Conservation (phyloP, 2,113 vertebrate species). For the Clarias batrachus region DNA sequence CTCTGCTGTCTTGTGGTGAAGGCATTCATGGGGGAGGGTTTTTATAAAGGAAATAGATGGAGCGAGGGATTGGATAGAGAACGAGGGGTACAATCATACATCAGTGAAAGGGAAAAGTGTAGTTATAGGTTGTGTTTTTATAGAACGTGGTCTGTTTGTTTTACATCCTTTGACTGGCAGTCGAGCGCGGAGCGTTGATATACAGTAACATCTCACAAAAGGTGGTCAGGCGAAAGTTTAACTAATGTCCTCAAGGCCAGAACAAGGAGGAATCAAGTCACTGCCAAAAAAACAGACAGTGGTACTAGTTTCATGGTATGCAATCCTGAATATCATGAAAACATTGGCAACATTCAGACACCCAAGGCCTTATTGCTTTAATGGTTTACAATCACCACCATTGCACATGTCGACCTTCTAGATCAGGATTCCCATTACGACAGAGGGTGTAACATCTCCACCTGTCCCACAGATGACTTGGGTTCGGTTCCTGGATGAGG, state of each 20-base stretch:
- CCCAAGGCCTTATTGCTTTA: not conserved
- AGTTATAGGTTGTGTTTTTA: slow-evolving; percentile 25
- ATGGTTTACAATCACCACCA: not conserved
- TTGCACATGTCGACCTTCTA: not conserved
- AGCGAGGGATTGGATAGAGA: slow-evolving; percentile 9
- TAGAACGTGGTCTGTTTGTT: slow-evolving; percentile 1
- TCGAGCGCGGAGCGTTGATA: not conserved
- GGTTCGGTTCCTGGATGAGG: too few relatives aligned
- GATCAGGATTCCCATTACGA: not conserved
- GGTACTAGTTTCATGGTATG: not conserved
- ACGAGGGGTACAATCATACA: slow-evolving; percentile 13
- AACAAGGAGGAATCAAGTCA: not conserved
- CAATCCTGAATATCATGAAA: not conserved
- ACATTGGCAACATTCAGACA: not conserved
- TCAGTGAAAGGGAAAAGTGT: not conserved
- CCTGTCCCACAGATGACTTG: too few relatives aligned
- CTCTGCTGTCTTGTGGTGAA: slow-evolving; percentile 44
- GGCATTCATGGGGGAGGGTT: slow-evolving; percentile 12
- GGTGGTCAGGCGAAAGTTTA: not conserved
- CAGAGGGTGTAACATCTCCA: too few relatives aligned
- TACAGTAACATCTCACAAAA: not conserved
- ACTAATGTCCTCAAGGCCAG: not conserved
- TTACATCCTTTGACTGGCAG: not conserved
- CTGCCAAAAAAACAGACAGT: not conserved
- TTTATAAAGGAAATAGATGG: slow-evolving; percentile 38